Evolutionary conservation across 1,140 invertebrate genomes (phyloP), one percentile per base, ranked within the genome.

Genomic region (Dinothrombium tinctorium): DNA sequence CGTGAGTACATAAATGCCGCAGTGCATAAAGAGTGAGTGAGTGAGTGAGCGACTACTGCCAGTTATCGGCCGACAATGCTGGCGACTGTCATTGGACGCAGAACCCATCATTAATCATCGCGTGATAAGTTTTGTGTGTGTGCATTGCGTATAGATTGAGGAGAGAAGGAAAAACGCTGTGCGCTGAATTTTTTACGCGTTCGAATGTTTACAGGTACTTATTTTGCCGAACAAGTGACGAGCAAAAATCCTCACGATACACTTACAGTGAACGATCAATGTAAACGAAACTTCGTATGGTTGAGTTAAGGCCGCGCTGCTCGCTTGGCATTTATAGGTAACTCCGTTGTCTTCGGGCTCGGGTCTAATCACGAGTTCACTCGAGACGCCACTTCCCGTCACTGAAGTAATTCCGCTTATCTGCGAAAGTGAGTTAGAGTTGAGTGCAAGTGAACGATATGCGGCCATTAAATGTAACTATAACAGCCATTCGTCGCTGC

Each of bases 341-440:
- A 81, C 81, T 47, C 76, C 74, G 59, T 94, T 94, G 62, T 95
- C 89, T 4, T 76, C 78, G 1, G 78, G 72, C 50, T 84, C 82
- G 2, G 80, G 73, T 33, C 80, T 57, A 45, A 52, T 46, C 1
- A 49, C 49, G 5, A 52, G 26, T 43, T 52, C 50, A 31, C 40
- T 51, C 12, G 47, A 47, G 14, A 51, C 48, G 12, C 49, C 50
- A 31, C 45, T 47, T 23, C 50, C 50, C 14, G 46, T 48, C 24
- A 43, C 40, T n/a, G 37, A 36, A 14, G 44, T 36, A 4, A 49
- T 41, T 22, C 49, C 44, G 33, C 45, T 48, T 20, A 50, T 51
- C 50, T 50, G 19, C 24, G 26, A 40, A 14, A 12, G 6, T 5
- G n/a, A 40, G 11, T 17, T 29, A 29, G 15, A 29, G 15, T 29